Evolutionary conservation across 2,888 invertebrate genomes (phyloP), one percentile per base, ranked within the genome.

Genomic region (Caenorhabditis japonica): DNA sequence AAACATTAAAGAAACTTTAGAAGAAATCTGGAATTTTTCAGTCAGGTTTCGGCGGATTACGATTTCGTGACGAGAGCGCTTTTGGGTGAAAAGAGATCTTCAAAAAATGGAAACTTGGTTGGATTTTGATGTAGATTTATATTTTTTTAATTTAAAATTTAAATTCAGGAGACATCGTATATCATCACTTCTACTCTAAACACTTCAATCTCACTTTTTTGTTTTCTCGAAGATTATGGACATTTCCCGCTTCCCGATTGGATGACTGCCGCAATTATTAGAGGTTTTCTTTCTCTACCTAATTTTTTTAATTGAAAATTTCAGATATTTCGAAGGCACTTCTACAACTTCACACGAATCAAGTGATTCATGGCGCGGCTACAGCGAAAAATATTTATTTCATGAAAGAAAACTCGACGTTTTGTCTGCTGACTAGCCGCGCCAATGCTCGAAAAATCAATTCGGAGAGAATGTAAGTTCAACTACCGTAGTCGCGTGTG

Each of bases 171-270:
- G 15, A 49, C 60, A 5, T 70, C 61, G 4, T 25, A 44, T 12
- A 33, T 70, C 8, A 53, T 70, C 27, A 70, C 61, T 15, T 49
- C 70, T 1, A 62, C 56, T 10, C 3, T 30, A 17, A 49, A 62
- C 38, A 52, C 70, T 0, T 27, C 36, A 12, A 62, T 43, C 5
- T 70, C 61, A 3, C 25, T 70, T n/a, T 10, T 36, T 1, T 23
- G 30, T 15, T 51, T 34, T 12, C 17, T 70, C 4, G 46, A 62
- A 7, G 44, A 46, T 10, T 62, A 70, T 38, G 70, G 70, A 15
- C 56, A 70, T 25, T 56, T 70, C 19, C 70, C 70, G 15, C 47
- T 70, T 27, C 70, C 70, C 1, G 52, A 62, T 25, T 70, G 61
- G 61, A 47, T 70, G 56, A 62, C 61, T 15, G 55, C 70, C 17